phyloP scores from a whole-genome alignment of 1,140 invertebrate species.

The Camponotus pennsylvanicus region DNA sequence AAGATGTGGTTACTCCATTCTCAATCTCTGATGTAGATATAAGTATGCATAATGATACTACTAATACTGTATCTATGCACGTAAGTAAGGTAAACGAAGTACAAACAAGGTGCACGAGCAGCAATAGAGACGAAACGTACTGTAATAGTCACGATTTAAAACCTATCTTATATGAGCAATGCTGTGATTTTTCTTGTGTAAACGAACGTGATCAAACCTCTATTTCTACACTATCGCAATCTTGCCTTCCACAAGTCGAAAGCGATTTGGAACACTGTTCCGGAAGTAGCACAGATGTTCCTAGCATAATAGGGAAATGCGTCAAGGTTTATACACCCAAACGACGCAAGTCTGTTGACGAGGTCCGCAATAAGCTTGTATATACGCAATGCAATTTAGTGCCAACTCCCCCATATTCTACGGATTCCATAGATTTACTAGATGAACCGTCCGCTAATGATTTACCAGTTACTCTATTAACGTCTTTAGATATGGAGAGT shows the following conservation, averaged over 20 bases:
- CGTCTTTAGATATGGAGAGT: conserved; percentile 80
- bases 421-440: conserved; percentile 81
- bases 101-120: conserved; percentile 40
- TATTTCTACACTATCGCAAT: conserved; percentile 43
- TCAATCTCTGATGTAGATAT: conserved; percentile 27
- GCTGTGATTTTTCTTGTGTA: conserved; percentile 79
- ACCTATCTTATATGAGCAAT: conserved; percentile 76
- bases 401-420: conserved; percentile 72
- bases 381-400: conserved; percentile 67
- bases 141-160: conserved; percentile 59
- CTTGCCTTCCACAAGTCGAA: conserved; percentile 60
- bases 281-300: conserved; percentile 74
- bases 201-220: conserved; percentile 54
- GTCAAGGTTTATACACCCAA: conserved; percentile 83
- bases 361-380: conserved; percentile 69
- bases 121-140: conserved; percentile 34
- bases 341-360: conserved; percentile 74
- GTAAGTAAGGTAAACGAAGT: conserved; percentile 48
- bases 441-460: conserved; percentile 78
- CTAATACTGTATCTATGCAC: not conserved
- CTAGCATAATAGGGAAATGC: conserved; percentile 80
- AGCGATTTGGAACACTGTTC: conserved; percentile 63
- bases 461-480: conserved; percentile 78
- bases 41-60: conserved; percentile 11
- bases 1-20: conserved; percentile 26